Conservation (phyloP, 2,113 vertebrate genomes). For the Petroica traversi region DNA sequence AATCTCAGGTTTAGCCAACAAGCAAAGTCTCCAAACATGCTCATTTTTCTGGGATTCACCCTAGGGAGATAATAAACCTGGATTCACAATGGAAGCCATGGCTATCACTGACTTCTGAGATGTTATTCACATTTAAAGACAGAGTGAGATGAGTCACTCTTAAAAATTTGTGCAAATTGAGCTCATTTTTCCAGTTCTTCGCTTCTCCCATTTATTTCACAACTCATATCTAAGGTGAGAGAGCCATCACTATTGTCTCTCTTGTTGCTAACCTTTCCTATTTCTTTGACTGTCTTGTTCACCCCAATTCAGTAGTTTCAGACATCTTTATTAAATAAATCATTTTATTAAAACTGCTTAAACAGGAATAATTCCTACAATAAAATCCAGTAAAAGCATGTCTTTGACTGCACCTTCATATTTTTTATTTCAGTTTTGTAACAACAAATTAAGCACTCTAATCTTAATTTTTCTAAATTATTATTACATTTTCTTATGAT, state of each 20-base stretch:
- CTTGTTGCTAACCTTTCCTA: neutral
- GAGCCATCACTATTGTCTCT: neutral
- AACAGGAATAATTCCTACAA: neutral
- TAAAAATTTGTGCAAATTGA: neutral
- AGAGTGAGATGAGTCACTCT: neutral
- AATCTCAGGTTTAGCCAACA: neutral
- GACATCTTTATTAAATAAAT: neutral
- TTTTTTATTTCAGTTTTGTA: neutral
- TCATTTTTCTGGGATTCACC: neutral
- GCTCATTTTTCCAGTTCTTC: neutral
- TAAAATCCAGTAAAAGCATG: neutral
- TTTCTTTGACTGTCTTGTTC: neutral
- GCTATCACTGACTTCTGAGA: neutral
- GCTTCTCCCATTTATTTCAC: neutral
- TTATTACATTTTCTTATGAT: neutral
- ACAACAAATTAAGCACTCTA: neutral
- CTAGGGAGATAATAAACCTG: neutral
- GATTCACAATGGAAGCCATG: neutral
- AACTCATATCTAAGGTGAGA: neutral
- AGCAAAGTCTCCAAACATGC: neutral
- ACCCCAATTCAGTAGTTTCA: neutral
- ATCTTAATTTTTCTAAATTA: neutral
- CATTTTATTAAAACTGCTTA: neutral
- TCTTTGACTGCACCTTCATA: neutral
- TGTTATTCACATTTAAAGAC: neutral